A percentile compares a stretch with the other conserved stretches of the same genome.
These are phyloP conservation scores for Centropyge bicolor DNA, from an alignment of 2,797 vertebrate species.

Conservation along the genomic window DNA sequence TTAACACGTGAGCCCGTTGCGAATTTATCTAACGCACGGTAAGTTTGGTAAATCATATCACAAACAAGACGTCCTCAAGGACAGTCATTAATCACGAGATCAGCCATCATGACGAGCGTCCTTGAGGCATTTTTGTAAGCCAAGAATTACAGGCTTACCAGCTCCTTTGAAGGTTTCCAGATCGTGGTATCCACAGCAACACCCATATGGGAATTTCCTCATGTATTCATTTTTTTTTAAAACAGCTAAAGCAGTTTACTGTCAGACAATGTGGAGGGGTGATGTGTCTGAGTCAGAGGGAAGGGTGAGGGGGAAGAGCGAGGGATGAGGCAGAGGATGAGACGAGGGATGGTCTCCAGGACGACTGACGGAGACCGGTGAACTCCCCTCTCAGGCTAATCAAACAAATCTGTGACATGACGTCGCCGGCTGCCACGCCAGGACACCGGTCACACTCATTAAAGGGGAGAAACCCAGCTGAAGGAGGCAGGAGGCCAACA, in stretches of 20 bases:
- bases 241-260: constrained; percentile 32
- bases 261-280: constrained; percentile 14
- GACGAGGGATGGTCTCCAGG: constrained; percentile 22
- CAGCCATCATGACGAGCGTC: constrained; percentile 60
- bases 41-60: constrained; percentile 69
- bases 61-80: constrained; percentile 78
- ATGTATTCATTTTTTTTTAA: constrained; percentile 28
- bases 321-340: constrained; percentile 22
- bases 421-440: constrained; percentile 33
- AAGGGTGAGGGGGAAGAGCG: not conserved
- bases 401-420: constrained; percentile 51
- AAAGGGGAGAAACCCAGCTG: constrained; percentile 9
- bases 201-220: constrained; percentile 42
- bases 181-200: constrained; percentile 10
- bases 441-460: constrained; percentile 13
- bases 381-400: constrained; percentile 48
- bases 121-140: constrained; percentile 53
- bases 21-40: constrained; percentile 47
- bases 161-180: constrained; percentile 30
- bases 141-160: constrained; percentile 21
- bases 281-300: constrained; percentile 19
- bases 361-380: constrained; percentile 24
- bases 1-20: constrained; percentile 59
- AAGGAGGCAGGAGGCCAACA: constrained; percentile 34
- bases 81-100: constrained; percentile 74